Evolutionary conservation across 2,888 invertebrate species (phyloP).

Genomic region (Sarcophaga caerulescens): DNA sequence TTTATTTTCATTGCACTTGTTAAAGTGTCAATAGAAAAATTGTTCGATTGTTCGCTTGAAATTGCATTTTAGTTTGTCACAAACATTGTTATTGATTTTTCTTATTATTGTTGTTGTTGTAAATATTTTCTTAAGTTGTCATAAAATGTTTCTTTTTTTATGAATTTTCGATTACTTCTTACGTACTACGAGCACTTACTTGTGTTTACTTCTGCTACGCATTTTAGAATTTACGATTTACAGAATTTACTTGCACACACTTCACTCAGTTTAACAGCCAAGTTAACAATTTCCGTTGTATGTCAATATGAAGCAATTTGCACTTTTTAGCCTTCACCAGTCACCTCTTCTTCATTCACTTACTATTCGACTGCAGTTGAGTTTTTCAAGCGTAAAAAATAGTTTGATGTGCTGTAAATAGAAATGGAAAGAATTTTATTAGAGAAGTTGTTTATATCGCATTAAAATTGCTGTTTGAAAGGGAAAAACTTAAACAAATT

Average conservation of each 20-base stretch:
- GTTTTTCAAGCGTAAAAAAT: neutral
- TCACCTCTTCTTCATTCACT: neutral
- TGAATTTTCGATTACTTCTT: constrained; percentile 57
- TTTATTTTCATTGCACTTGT: constrained; percentile 56
- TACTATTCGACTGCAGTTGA: constrained; percentile 31
- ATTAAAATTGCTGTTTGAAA: too few relatives aligned
- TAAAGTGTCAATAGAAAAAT: constrained; percentile 54
- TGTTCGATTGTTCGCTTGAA: constrained; percentile 45
- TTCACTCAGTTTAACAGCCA: constrained; percentile 51
- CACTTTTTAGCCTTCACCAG: constrained; percentile 9
- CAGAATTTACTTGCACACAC: neutral
- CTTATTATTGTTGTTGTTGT: neutral
- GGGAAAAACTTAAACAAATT: too few relatives aligned
- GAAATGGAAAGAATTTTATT: neutral
- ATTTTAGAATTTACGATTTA: too few relatives aligned
- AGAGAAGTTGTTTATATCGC: neutral
- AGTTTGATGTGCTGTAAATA: neutral
- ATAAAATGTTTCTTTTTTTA: constrained; percentile 42
- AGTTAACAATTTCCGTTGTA: constrained; percentile 67
- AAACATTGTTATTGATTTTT: neutral
- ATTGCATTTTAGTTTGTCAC: constrained; percentile 55
- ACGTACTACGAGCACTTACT: neutral
- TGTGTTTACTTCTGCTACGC: neutral
- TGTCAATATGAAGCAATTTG: constrained; percentile 50
- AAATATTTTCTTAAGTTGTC: constrained; percentile 39